These are phyloP conservation scores for Drosophila nasuta DNA, from an alignment of 1,140 invertebrate genomes.

Conservation along the genomic window DNA sequence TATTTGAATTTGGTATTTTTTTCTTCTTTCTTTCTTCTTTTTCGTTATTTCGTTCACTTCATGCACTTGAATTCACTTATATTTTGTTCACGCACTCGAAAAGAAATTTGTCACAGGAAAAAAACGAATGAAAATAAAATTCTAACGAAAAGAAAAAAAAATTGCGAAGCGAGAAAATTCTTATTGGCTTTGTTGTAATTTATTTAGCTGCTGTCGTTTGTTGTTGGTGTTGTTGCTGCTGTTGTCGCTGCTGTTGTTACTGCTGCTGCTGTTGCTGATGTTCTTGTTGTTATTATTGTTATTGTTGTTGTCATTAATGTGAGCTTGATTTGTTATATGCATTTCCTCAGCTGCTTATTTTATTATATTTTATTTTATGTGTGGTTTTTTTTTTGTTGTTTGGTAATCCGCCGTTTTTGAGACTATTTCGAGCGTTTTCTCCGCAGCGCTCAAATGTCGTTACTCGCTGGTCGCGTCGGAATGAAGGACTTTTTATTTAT, in stretches of 20 bases:
- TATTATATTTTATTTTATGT: slow-evolving; percentile 12
- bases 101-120: slow-evolving; percentile 64
- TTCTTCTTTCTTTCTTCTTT: slow-evolving; percentile 4
- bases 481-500: slow-evolving; percentile 85
- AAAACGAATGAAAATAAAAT: neutral
- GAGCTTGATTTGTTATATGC: slow-evolving; percentile 12
- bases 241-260: neutral
- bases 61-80: slow-evolving; percentile 22
- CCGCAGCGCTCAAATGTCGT: slow-evolving; percentile 79
- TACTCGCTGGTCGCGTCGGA: slow-evolving; percentile 85
- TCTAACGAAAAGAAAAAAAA: neutral
- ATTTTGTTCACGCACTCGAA: slow-evolving; percentile 60
- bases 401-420: slow-evolving; percentile 59
- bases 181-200: slow-evolving; percentile 29
- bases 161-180: neutral
- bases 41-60: slow-evolving; percentile 23
- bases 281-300: slow-evolving; percentile 13
- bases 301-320: slow-evolving; percentile 14
- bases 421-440: slow-evolving; percentile 67
- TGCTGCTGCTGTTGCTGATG: slow-evolving; percentile 9
- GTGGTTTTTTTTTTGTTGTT: slow-evolving; percentile 40
- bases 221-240: slow-evolving; percentile 16
- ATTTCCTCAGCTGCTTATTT: slow-evolving; percentile 30
- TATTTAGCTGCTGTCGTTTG: slow-evolving; percentile 21
- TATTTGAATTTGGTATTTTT: slow-evolving; percentile 19